Conservation (phyloP, 2,797 vertebrate genomes). For the Ispidina picta region DNA sequence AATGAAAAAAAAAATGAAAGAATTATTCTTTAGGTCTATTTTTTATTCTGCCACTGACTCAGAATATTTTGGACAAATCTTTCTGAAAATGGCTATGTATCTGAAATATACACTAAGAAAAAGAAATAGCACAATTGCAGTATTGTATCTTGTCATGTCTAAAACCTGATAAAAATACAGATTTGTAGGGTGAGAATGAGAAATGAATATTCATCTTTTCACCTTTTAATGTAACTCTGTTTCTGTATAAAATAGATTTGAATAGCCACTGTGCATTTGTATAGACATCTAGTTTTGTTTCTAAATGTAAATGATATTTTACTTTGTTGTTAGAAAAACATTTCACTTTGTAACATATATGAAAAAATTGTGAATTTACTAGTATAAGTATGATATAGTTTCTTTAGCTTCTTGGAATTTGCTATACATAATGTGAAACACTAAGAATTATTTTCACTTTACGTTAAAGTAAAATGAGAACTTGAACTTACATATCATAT, state of each 20-base stretch:
- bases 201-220: not conserved
- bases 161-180: not conserved
- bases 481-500: not conserved
- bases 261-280: not conserved
- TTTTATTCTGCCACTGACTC: not conserved
- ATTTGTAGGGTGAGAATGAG: not conserved
- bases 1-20: not conserved
- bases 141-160: not conserved
- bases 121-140: not conserved
- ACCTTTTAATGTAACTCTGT: not conserved
- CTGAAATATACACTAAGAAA: not conserved
- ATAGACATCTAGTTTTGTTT: not conserved
- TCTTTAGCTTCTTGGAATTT: not conserved
- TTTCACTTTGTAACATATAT: not conserved
- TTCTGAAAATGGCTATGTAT: not conserved
- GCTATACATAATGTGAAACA: not conserved
- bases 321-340: not conserved
- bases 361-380: not conserved
- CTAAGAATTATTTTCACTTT: not conserved
- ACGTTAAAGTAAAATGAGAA: not conserved
- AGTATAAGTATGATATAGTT: accelerated
- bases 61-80: not conserved
- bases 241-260: not conserved
- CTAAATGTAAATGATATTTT: not conserved
- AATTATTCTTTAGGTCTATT: not conserved